phyloP scores from a whole-genome alignment of 2,888 invertebrate genomes.

The Scaptomyza flava region DNA sequence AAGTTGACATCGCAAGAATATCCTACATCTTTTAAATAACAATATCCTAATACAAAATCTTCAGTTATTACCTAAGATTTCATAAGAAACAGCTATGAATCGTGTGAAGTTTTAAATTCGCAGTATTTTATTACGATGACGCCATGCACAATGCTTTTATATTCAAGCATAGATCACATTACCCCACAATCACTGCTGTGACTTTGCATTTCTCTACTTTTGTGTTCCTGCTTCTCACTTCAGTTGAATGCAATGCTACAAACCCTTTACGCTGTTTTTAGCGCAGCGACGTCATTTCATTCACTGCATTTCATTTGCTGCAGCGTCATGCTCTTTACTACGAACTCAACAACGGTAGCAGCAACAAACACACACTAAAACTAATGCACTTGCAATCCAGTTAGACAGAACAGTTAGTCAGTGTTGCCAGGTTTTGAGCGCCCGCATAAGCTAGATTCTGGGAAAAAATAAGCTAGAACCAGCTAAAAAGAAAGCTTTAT shows the following conservation, averaged over 20 bases:
- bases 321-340: slow-evolving; percentile 75
- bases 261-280: slow-evolving; percentile 4
- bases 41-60: background rate
- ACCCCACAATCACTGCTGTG: background rate
- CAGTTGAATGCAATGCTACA: background rate
- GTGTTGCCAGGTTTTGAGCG: no score
- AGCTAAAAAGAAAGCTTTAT: no score
- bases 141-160: background rate
- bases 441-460: no score
- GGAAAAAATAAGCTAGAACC: no score
- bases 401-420: slow-evolving; percentile 57
- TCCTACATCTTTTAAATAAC: background rate
- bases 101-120: background rate
- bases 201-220: background rate
- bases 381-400: slow-evolving; percentile 71
- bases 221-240: background rate
- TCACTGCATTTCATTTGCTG: slow-evolving; percentile 58
- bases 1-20: no score
- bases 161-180: slow-evolving; percentile 18
- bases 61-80: background rate
- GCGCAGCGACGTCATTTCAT: slow-evolving; percentile 71
- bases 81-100: background rate
- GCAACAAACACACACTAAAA: slow-evolving; percentile 25
- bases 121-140: background rate
- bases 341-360: slow-evolving; percentile 42